Percentiles rank a stretch among this genome's conserved stretches.
Evolutionary conservation across 2,113 vertebrate species (phyloP).

Genomic region (Amphiprion ocellaris): DNA sequence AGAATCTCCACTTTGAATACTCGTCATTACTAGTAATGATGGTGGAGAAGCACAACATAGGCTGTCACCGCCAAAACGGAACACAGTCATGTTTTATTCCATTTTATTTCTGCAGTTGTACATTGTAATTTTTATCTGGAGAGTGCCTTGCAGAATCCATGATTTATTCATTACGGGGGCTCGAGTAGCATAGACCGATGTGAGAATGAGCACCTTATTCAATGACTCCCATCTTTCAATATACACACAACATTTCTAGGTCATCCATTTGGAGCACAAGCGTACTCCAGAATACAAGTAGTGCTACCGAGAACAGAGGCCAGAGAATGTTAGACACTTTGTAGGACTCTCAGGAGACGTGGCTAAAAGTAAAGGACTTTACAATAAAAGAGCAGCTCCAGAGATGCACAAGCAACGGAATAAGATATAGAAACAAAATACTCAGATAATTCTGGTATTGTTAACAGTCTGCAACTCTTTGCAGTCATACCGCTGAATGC

Average conservation of each 20-base stretch:
- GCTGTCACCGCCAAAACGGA: conserved; percentile 66
- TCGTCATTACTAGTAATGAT: conserved; percentile 62
- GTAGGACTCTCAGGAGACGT: conserved; percentile 66
- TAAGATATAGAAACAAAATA: conserved; percentile 51
- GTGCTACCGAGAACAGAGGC: conserved; percentile 67
- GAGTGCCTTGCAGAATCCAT: conserved; percentile 74
- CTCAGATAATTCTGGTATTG: conserved; percentile 8
- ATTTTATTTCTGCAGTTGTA: conserved; percentile 77
- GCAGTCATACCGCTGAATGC: conserved; percentile 52
- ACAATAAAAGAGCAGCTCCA: conserved; percentile 47
- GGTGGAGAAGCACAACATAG: conserved; percentile 65
- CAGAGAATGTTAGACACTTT: conserved; percentile 67
- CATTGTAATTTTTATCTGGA: conserved; percentile 78
- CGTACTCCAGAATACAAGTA: conserved; percentile 73
- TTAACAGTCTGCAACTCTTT: conserved; percentile 44
- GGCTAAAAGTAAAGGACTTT: conserved; percentile 68
- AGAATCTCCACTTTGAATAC: conserved; percentile 46
- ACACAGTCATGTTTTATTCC: conserved; percentile 80
- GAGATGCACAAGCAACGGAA: conserved; percentile 22
- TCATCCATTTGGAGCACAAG: conserved; percentile 71
- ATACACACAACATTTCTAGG: conserved; percentile 75
- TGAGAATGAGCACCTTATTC: conserved; percentile 78
- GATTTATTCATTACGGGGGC: conserved; percentile 81
- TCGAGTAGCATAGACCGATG: conserved; percentile 72
- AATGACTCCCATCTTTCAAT: conserved; percentile 78